Base-by-base conservation (phyloP, 2,888 invertebrate species). In the Drosophila infuscata region DNA sequence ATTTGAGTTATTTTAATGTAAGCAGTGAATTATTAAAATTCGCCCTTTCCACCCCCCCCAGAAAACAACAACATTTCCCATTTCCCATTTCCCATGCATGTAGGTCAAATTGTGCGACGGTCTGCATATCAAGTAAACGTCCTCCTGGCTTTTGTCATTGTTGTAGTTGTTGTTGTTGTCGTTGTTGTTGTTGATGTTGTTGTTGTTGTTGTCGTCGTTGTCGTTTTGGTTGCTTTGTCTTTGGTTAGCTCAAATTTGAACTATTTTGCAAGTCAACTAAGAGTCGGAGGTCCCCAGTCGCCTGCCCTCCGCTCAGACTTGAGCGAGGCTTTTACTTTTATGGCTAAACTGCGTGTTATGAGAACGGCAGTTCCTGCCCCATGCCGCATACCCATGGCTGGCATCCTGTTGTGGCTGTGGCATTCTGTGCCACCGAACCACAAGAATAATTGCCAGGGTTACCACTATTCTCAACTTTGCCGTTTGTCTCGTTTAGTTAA, bases 221-320 rank as follows among this genome's bases (percentile, higher is more conserved):
- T 46, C 43, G 43, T 46, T 46, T 46, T 46, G 70, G 76, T 59
- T 79, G 58, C 78, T 75, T 79, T 79, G 79, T 80, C 79, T 79
- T 64, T 64, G 48, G 48, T 12, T 46, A 46, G 68, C 76, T 72
- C 49, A 62, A 72, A 89, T 89, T 79, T 82, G 71, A 80, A 78
- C 71, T 80, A 89, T 89, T 89, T 87, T 83, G 85, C 82, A 76
- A 87, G 90, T 87, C 90, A 87, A 90, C 89, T 74, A 75, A 65
- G 56, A 62, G 52, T 49, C 43, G 8, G 15, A 43, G 58, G 32
- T 51, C 53, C 57, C 56, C 65, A 46, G 61, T 11, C 56, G 36
- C 36, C 56, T 3, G 36, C 38, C 43, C 20, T 9, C 52, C 64
- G 71, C 69, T 74, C 68, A 69, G 66, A 57, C 54, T 62, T 36